phyloP scores from a whole-genome alignment of 30 jellyfish, hydroid and myxozoan species.

The Aurelia sp. region DNA sequence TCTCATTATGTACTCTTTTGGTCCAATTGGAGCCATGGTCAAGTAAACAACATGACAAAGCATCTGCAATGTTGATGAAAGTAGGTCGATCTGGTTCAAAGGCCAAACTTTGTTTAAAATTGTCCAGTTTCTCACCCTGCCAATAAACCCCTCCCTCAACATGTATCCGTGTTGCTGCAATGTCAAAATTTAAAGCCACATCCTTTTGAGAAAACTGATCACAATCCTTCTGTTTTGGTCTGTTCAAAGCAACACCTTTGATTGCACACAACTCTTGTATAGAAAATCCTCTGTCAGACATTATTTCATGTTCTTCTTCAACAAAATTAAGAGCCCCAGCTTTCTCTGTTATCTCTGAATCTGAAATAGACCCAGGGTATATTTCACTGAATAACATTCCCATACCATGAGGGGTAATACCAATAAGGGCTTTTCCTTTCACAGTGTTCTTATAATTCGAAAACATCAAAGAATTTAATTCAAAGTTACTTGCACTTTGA shows the following conservation, averaged over 20 bases:
- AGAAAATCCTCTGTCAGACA: constrained; percentile 59
- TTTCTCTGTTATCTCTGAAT: constrained; percentile 56
- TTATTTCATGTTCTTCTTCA: constrained; percentile 67
- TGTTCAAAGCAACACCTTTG: constrained; percentile 46
- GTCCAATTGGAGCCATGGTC: constrained; percentile 69
- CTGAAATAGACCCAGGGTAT: constrained; percentile 73
- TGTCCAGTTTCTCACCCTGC: constrained; percentile 60
- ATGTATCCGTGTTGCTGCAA: constrained; percentile 64
- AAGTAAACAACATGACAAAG: constrained; percentile 55
- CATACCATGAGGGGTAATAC: constrained; percentile 60
- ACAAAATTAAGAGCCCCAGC: constrained; percentile 57
- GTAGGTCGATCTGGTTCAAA: constrained; percentile 46
- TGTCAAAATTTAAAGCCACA: constrained; percentile 36
- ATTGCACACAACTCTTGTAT: constrained; percentile 49
- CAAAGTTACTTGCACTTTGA: constrained; percentile 52
- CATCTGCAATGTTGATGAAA: constrained; percentile 61
- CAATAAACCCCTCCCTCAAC: constrained; percentile 65
- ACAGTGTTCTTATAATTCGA: constrained; percentile 40
- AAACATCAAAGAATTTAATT: constrained; percentile 44
- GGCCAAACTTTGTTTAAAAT: constrained; percentile 67
- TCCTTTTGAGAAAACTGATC: constrained; percentile 45
- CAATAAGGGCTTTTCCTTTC: constrained; percentile 56
- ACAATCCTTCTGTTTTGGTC: constrained; percentile 61
- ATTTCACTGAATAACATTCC: constrained; percentile 50
- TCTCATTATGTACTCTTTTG: constrained; percentile 8